phyloP scores from a whole-genome alignment of 2,888 invertebrate genomes.

The Aspidiotus rigidus region DNA sequence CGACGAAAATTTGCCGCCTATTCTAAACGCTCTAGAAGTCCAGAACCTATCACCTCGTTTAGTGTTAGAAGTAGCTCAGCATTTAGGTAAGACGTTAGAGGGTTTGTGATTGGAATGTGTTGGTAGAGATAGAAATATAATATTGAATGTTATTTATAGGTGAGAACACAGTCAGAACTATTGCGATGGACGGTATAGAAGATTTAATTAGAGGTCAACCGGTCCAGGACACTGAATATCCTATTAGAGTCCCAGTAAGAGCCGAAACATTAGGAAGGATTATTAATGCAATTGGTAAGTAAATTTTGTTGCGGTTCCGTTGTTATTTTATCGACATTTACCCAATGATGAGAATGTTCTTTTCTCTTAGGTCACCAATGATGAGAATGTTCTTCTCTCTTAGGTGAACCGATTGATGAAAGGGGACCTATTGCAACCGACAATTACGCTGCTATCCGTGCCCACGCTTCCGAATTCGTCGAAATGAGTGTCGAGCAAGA shows the following conservation, averaged over 20 bases:
- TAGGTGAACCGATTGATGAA: conserved; percentile 76
- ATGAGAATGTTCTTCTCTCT: no score
- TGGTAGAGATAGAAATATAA: neutral
- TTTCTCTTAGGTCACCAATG: no score
- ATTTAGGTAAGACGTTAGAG: conserved; percentile 64
- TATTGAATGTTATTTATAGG: conserved; percentile 43
- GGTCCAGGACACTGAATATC: conserved; percentile 71
- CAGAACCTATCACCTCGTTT: conserved; percentile 69
- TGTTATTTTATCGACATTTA: no score
- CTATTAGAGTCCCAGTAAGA: conserved; percentile 86
- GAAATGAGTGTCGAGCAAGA: conserved; percentile 93
- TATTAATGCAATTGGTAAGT: conserved; percentile 78
- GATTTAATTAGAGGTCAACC: conserved; percentile 77
- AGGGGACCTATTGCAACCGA: conserved; percentile 76
- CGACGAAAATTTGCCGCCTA: conserved; percentile 77
- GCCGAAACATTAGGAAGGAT: conserved; percentile 83
- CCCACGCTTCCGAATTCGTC: conserved; percentile 84
- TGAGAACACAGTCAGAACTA: conserved; percentile 78
- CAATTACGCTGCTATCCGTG: conserved; percentile 71
- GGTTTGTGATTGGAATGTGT: no score
- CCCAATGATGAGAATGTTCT: no score
- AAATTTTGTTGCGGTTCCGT: no score
- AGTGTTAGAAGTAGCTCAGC: conserved; percentile 83
- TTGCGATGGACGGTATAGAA: conserved; percentile 91
- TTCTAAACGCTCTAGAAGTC: conserved; percentile 89